phyloP scores from a whole-genome alignment of 2,888 invertebrate species.

The Tipula helvola region DNA sequence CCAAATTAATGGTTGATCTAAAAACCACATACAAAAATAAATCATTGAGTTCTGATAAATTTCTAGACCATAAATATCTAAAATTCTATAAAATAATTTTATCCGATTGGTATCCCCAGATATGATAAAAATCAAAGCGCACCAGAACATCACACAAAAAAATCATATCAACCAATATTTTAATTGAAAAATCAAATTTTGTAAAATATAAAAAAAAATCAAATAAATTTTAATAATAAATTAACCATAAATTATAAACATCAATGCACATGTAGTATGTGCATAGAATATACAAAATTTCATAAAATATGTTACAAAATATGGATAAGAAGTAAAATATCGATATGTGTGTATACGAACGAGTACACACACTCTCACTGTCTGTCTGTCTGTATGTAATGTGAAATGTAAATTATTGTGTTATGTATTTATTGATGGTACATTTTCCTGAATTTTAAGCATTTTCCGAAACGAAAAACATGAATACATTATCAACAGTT shows the following conservation, averaged over 20 bases:
- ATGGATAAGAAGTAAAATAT: background rate
- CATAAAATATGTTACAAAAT: background rate
- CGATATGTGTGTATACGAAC: background rate
- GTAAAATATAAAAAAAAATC: background rate
- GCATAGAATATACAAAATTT: background rate
- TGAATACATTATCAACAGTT: background rate
- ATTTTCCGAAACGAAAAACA: background rate
- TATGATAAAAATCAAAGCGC: background rate
- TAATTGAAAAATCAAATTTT: conserved; percentile 4
- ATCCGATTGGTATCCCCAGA: background rate
- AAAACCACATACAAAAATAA: background rate
- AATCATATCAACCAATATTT: background rate
- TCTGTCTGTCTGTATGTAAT: background rate
- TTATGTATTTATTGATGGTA: background rate
- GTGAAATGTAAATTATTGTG: background rate
- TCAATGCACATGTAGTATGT: background rate
- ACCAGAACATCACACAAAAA: background rate
- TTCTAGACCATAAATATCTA: background rate
- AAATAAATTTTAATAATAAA: background rate
- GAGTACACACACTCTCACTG: background rate
- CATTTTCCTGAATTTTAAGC: background rate
- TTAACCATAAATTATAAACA: conserved; percentile 4
- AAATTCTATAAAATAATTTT: background rate
- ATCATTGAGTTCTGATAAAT: background rate
- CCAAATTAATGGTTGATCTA: background rate